Evolutionary conservation across 2,888 invertebrate genomes (phyloP), one percentile per base, ranked within the genome.

Genomic region (Seira ritae): DNA sequence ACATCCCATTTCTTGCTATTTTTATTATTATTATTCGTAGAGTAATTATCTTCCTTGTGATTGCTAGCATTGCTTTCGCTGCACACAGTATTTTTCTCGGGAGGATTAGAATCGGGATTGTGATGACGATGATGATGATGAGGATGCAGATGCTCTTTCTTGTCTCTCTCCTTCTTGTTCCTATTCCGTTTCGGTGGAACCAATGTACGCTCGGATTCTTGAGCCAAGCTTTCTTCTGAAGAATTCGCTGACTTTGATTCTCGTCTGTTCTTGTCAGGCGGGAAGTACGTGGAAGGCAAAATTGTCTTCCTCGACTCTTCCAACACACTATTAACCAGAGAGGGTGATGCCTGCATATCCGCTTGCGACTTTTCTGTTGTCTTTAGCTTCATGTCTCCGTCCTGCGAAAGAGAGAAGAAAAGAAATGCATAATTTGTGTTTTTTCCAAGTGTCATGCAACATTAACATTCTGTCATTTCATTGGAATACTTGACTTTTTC

Each of bases 321-420:
- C 62, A 62, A 20, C 8, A 62, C 62, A 20, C 20, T 62, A 19
- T 62, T 20, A 8, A 20, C 62, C 20, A 62, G 15, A 4, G 73
- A 62, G 37, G 12, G 19, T 23, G 70, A 50, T 50, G 70, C 1
- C 31, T 46, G 60, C 6, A 24, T 69, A 20, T 77, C 22, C 19
- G 50, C 15, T 62, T 69, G 23, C 55, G 50, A 50, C 17, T 3
- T 3, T 31, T 31, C 31, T 31, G 31, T 31, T 31, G 31, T 31
- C 31, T 31, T n/a, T n/a, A n/a, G n/a, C 17, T 24, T 82, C 46
- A 70, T 65, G 10, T 82, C 82, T 62, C 73, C 82, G 67, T 82
- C 69, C 82, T 82, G 31, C 15, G 37, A 50, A 15, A 68, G 37
- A 70, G 22, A 70, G 37, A 55, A 19, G 67, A 22, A 68, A 68